Percentiles rank a stretch among this genome's conserved stretches.
Conservation (phyloP, 2,113 vertebrate species). For the Penelope pileata region DNA sequence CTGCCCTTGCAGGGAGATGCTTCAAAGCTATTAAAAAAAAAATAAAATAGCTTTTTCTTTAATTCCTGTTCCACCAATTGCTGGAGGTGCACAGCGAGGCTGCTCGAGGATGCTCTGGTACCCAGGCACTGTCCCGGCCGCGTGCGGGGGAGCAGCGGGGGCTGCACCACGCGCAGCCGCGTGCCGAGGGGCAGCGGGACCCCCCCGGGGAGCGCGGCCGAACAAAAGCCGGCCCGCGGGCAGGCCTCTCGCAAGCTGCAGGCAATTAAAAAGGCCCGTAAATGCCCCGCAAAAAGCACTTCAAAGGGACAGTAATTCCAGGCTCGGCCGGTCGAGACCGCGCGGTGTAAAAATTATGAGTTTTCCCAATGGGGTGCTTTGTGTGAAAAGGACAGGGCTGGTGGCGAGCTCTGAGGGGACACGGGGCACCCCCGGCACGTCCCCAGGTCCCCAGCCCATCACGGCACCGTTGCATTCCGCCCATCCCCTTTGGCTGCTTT, state of each 20-base stretch:
- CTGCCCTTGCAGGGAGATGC: background rate
- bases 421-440: background rate
- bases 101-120: background rate
- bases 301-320: constrained; percentile 81
- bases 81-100: no score
- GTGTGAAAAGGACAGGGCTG: constrained; percentile 73
- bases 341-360: constrained; percentile 82
- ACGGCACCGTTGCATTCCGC: background rate
- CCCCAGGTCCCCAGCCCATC: background rate
- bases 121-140: background rate
- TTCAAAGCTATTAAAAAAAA: background rate
- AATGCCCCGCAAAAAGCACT: constrained; percentile 83
- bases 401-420: constrained; percentile 51
- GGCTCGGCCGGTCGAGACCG: constrained; percentile 69
- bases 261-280: constrained; percentile 88
- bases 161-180: background rate
- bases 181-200: background rate
- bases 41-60: background rate
- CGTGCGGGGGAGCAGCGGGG: background rate
- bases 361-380: constrained; percentile 77
- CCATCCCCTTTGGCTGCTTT: background rate
- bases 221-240: constrained; percentile 79
- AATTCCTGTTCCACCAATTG: no score
- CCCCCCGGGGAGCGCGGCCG: constrained; percentile 38
- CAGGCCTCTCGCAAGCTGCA: constrained; percentile 80